Evolutionary conservation across 2,797 vertebrate species (phyloP).

Genomic region (Macroramphosus scolopax): DNA sequence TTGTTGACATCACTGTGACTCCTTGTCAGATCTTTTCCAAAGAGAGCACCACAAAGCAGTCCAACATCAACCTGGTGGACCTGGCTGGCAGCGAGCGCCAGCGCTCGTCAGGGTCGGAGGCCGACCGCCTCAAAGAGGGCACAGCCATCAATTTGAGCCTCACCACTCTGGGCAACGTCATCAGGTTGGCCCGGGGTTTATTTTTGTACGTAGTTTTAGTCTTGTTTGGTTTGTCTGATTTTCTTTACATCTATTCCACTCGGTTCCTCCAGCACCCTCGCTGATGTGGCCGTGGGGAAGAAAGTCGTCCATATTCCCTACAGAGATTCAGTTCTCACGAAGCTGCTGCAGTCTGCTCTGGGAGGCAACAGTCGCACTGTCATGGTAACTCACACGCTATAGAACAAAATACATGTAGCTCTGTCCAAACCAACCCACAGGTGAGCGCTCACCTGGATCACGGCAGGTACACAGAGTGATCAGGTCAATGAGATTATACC

Average conservation of each 20-base stretch:
- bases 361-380: constrained; percentile 91
- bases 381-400: constrained; percentile 74
- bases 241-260: not conserved
- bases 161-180: constrained; percentile 88
- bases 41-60: constrained; percentile 84
- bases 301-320: constrained; percentile 85
- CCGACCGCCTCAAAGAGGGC: constrained; percentile 86
- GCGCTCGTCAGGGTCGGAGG: constrained; percentile 84
- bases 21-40: constrained; percentile 81
- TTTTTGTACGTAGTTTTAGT: not conserved
- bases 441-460: too few species aligned
- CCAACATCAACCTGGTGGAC: constrained; percentile 87
- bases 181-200: constrained; percentile 75
- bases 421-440: too few species aligned
- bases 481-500: too few species aligned
- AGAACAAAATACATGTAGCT: too few species aligned
- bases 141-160: constrained; percentile 88
- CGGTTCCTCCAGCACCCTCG: constrained; percentile 74
- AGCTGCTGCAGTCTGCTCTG: constrained; percentile 87
- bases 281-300: constrained; percentile 82
- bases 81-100: constrained; percentile 88
- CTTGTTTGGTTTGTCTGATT: not conserved
- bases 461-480: too few species aligned
- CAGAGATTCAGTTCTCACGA: constrained; percentile 87
- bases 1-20: constrained; percentile 3